phyloP scores from a whole-genome alignment of 2,797 vertebrate genomes.

The Hapalemur alaotrensis region DNA sequence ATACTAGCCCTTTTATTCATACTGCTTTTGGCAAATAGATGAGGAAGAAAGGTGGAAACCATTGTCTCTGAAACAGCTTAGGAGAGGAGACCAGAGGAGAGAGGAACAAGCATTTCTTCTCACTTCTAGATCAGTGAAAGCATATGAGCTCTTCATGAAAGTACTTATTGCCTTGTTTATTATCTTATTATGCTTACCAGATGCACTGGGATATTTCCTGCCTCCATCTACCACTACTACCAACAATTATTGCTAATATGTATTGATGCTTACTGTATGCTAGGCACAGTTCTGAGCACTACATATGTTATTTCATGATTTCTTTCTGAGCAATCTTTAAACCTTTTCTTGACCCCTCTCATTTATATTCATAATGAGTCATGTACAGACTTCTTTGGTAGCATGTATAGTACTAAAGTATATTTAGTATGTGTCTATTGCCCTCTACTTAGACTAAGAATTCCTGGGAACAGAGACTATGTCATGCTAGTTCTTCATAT shows the following conservation, averaged over 20 bases:
- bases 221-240: neutral
- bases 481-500: neutral
- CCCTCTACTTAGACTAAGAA: neutral
- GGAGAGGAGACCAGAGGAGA: neutral
- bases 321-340: neutral
- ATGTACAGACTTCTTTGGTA: neutral
- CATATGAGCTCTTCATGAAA: neutral
- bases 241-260: neutral
- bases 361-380: neutral
- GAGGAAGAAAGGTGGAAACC: neutral
- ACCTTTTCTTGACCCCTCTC: neutral
- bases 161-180: neutral
- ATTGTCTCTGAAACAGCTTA: neutral
- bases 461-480: neutral
- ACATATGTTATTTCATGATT: neutral
- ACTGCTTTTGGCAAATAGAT: slow-evolving; percentile 43
- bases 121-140: neutral
- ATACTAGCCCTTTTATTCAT: neutral
- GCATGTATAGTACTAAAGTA: neutral
- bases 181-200: neutral
- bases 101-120: neutral
- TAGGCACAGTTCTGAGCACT: neutral
- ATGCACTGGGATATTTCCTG: neutral
- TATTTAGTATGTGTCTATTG: neutral
- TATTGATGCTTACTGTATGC: neutral